Evolutionary conservation across 2,888 invertebrate species (phyloP), one percentile per base, ranked within the genome.

Genomic region (Aromia moschata): DNA sequence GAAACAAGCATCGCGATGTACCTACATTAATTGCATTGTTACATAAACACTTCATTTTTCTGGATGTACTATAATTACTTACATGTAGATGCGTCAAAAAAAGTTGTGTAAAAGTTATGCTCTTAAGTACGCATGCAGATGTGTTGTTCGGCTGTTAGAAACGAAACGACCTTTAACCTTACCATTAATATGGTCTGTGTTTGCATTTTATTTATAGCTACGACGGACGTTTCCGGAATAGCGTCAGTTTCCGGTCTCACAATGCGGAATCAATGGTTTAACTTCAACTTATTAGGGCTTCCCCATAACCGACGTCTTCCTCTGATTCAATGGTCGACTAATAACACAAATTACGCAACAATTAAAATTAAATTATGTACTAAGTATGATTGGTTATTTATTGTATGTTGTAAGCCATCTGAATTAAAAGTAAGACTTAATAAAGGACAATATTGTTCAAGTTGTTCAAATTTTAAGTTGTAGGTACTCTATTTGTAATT

Each of bases 151-250:
- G 25, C 7, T 43, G 12, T 25, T 43, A 43, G 43, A 43, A 43
- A 43, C 25, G 25, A 43, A n/a, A 20, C 11, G 43, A 43, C 43
- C 43, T 43, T 43, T 43, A 25, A 43, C 18, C 43, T 43, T 43
- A 43, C 20, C 25, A 20, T 20, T 43, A 43, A 25, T 25, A 43
- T 11, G 17, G 25, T 25, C 11, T 12, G 43, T 20, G n/a, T n/a
- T 43, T 43, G 18, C 25, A 25, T 20, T 43, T 20, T 43, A 43
- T 43, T 25, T 25, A 43, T 14, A 43, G 11, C 7, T 25, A 9
- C 43, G 14, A 12, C n/a, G 12, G 11, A 1, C 17, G 17, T 18
- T 25, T 43, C 43, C 43, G 25, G 43, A 43, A 20, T 1, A 25
- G 11, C 33, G 33, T 33, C 33, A 33, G 9, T 12, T 43, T 43